Percentiles rank a stretch among this genome's conserved stretches.
phyloP scores from a whole-genome alignment of 2,113 vertebrate species.

The Indicator indicator region DNA sequence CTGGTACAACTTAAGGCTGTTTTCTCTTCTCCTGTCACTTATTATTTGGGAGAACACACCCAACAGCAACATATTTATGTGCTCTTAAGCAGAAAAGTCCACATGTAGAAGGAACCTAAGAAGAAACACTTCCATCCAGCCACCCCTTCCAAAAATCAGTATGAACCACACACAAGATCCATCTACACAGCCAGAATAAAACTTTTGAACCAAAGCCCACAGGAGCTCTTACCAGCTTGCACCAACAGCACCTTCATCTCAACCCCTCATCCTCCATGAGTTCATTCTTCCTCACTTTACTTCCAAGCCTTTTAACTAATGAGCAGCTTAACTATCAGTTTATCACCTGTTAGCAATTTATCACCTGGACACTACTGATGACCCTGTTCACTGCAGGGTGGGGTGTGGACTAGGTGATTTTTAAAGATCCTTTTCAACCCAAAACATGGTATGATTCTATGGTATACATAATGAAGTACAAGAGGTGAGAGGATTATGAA shows the following conservation, averaged over 20 bases:
- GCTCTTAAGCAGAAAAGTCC: not conserved
- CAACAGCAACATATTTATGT: not conserved
- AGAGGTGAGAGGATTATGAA: not conserved
- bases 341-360: not conserved
- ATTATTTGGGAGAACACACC: not conserved
- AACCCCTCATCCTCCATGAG: fast-evolving
- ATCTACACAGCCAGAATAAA: not conserved
- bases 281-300: not conserved
- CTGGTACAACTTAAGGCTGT: not conserved
- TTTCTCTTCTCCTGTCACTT: not conserved
- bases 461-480: not conserved
- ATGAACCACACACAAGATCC: not conserved
- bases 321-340: not conserved
- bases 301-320: not conserved
- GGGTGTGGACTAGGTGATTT: no score
- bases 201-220: not conserved
- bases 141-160: not conserved
- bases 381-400: no score
- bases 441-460: no score
- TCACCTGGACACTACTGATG: not conserved
- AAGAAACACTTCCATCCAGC: not conserved
- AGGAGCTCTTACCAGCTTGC: not conserved
- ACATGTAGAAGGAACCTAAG: not conserved
- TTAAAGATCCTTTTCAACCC: no score
- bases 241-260: not conserved